Evolutionary conservation across 2,888 invertebrate species (phyloP), one percentile per base, ranked within the genome.

Genomic region (Mimachlamys varia): DNA sequence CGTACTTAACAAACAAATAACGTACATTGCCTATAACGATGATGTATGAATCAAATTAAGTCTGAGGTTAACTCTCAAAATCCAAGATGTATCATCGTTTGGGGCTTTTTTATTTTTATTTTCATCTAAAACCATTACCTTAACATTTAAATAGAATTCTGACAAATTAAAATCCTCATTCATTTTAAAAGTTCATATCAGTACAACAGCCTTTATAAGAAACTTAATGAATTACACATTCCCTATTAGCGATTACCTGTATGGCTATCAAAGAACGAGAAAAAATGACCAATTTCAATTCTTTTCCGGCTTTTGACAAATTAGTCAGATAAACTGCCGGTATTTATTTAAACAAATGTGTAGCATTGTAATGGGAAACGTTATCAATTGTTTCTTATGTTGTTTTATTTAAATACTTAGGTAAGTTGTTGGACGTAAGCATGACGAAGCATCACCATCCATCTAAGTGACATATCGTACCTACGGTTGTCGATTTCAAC

Each of bases 301-400:
- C 76, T 76, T 76, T 62, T 76, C 76, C 76, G 27, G 13, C 27
- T 76, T 33, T 7, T 76, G 76, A 76, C 76, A 76, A 76, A 76
- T 76, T 27, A 33, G 76, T 27, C 15, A 76, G 27, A 33, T 33
- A 22, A 19, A 27, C 33, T 76, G 76, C 7, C 76, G 76, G 27
- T 76, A 33, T 76, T 27, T 76, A 76, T 76, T 76, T 76, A 76
- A 15, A 76, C 27, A 76, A 76, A 76, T 76, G 76, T 76, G 76
- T 76, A 76, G 76, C 33, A 33, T 33, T 76, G 33, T 76, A 76
- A 33, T 22, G 17, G 27, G 27, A 7, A 33, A 33, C 33, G 5
- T 76, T 76, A 76, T 12, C 76, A 76, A 15, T 33, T 76, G 27
- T 27, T 22, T 27, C 0, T 76, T 13, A 76, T 76, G 76, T 33